Percentiles rank a stretch among this genome's conserved stretches.
Evolutionary conservation across 2,113 vertebrate genomes (phyloP).

Genomic region (Mirounga angustirostris): DNA sequence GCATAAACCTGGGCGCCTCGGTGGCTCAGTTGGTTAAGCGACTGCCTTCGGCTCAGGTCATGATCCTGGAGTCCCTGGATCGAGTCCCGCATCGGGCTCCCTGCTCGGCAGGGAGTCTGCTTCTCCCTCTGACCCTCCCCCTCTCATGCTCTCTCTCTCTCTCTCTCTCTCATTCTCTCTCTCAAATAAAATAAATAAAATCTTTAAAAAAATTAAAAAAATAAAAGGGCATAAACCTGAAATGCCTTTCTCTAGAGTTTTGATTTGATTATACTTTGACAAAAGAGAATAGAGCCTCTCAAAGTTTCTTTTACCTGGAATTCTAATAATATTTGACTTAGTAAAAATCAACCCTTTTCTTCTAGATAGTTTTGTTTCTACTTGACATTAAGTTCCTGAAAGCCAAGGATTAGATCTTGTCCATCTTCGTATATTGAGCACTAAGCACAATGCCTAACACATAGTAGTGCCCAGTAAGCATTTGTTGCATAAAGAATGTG

Average conservation of each 20-base stretch:
- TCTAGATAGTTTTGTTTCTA: conserved; percentile 26
- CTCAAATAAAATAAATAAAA: no score
- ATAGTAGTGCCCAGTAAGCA: neutral
- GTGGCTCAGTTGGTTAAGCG: no score
- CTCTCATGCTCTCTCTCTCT: no score
- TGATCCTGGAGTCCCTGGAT: no score
- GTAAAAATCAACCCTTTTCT: neutral
- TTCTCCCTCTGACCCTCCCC: no score
- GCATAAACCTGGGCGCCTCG: neutral
- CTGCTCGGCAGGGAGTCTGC: no score
- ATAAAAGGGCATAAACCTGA: neutral
- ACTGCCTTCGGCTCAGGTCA: no score
- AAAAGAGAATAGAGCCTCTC: neutral
- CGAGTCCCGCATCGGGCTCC: no score
- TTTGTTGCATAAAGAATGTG: neutral
- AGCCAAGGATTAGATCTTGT: neutral
- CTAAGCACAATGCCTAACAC: neutral
- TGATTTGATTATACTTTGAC: neutral
- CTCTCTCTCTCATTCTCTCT: no score
- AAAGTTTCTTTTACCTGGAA: conserved; percentile 23
- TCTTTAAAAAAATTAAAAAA: no score
- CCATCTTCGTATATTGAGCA: neutral
- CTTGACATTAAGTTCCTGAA: neutral
- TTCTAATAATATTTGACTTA: conserved; percentile 9
- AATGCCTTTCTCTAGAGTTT: conserved; percentile 37